These are phyloP conservation scores for Xiphydria camelus DNA, from an alignment of 2,888 invertebrate species.

Conservation along the genomic window DNA sequence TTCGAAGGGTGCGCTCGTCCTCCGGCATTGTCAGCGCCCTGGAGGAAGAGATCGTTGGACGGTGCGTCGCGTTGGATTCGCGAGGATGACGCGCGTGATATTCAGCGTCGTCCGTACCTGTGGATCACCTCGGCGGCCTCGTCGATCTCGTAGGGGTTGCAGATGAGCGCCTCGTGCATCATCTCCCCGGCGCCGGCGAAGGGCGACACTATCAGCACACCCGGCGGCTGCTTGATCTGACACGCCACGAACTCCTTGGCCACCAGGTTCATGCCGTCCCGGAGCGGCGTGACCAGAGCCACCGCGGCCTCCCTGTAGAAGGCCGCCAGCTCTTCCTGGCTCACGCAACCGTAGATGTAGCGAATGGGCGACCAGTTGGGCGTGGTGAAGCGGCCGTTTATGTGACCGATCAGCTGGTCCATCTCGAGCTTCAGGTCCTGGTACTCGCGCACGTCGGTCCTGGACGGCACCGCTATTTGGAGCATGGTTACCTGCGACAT, in stretches of 20 bases:
- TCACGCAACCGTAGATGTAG: constrained; percentile 87
- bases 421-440: constrained; percentile 88
- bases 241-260: constrained; percentile 93
- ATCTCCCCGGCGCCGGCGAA: constrained; percentile 92
- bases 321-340: constrained; percentile 83
- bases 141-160: constrained; percentile 87
- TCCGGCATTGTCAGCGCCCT: constrained; percentile 88
- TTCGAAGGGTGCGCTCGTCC: constrained; percentile 81
- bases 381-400: constrained; percentile 87
- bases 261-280: constrained; percentile 91
- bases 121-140: constrained; percentile 86
- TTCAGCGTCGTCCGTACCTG: too few relatives aligned
- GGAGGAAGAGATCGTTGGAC: constrained; percentile 29
- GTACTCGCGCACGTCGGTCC: constrained; percentile 89
- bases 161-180: constrained; percentile 90
- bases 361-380: constrained; percentile 91
- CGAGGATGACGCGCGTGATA: too few relatives aligned
- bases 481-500: constrained; percentile 64
- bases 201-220: constrained; percentile 85
- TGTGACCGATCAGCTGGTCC: constrained; percentile 85
- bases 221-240: constrained; percentile 83
- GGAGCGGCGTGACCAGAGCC: constrained; percentile 82
- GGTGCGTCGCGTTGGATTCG: too few relatives aligned
- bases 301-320: constrained; percentile 87
- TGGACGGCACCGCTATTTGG: constrained; percentile 86